Conservation (phyloP, 2,797 vertebrate genomes). For the Melanotaenia nigrans region DNA sequence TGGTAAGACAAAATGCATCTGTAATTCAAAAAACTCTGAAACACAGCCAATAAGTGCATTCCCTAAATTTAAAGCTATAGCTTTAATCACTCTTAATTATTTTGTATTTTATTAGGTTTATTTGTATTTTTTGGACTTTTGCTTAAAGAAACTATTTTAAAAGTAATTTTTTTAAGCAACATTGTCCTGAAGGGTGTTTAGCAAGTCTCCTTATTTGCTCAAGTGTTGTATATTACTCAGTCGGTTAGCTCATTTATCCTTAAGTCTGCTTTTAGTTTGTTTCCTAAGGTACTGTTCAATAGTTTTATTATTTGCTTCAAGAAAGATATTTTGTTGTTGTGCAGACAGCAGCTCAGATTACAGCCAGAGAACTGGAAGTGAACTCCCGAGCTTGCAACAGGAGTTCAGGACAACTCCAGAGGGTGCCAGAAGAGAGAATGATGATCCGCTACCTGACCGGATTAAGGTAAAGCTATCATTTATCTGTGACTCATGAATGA, state of each 20-base stretch:
- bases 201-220: not conserved
- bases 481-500: not conserved
- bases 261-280: not conserved
- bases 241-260: not conserved
- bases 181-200: too few relatives aligned
- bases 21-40: not conserved
- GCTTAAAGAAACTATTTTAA: not conserved
- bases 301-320: not conserved
- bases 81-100: not conserved
- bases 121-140: not conserved
- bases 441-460: conserved; percentile 88
- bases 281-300: not conserved
- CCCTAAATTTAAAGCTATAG: not conserved
- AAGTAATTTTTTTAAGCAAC: too few relatives aligned
- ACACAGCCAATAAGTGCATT: not conserved
- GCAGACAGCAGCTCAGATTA: conserved; percentile 93
- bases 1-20: conserved; percentile 80
- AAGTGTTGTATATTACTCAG: too few relatives aligned
- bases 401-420: conserved; percentile 86
- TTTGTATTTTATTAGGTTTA: not conserved
- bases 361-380: conserved; percentile 87
- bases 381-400: conserved; percentile 80
- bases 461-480: conserved; percentile 87
- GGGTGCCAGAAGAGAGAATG: conserved; percentile 84
- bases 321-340: conserved; percentile 15